Evolutionary conservation across 2,113 vertebrate species (phyloP).

Genomic region (Oncorhynchus clarkii): DNA sequence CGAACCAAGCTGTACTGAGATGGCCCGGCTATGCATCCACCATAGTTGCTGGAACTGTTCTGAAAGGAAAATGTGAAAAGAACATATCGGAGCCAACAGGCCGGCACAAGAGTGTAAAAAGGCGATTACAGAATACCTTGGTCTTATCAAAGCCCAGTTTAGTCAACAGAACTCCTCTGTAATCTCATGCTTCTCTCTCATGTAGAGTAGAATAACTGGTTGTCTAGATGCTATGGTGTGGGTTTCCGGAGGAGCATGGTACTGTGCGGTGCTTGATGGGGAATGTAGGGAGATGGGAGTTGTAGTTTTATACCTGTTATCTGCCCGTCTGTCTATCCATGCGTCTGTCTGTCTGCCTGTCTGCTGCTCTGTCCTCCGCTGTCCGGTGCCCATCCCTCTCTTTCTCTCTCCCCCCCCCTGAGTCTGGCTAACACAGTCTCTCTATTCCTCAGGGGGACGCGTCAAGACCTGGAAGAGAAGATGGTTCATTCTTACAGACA

Average conservation of each 20-base stretch:
- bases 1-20: too few relatives aligned
- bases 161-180: background rate
- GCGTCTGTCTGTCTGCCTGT: conserved; percentile 72
- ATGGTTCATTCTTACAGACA: conserved; percentile 98
- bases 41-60: too few relatives aligned
- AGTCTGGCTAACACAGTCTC: conserved; percentile 48
- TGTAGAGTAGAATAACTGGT: background rate
- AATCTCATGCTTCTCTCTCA: background rate
- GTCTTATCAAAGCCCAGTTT: background rate
- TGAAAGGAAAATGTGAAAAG: too few relatives aligned
- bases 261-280: conserved; percentile 23
- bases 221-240: conserved; percentile 5
- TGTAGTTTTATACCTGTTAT: conserved; percentile 55
- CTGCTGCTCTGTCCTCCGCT: conserved; percentile 62
- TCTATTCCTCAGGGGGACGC: conserved; percentile 83
- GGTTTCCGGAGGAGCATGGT: conserved; percentile 27
- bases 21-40: too few relatives aligned
- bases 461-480: conserved; percentile 98
- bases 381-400: conserved; percentile 37
- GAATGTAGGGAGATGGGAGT: conserved; percentile 21
- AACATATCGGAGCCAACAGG: too few relatives aligned
- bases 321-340: conserved; percentile 61
- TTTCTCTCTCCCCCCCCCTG: background rate
- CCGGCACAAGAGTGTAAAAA: too few relatives aligned
- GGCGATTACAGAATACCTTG: background rate